phyloP scores from a whole-genome alignment of 1,140 invertebrate genomes.

The Caenorhabditis inopinata region DNA sequence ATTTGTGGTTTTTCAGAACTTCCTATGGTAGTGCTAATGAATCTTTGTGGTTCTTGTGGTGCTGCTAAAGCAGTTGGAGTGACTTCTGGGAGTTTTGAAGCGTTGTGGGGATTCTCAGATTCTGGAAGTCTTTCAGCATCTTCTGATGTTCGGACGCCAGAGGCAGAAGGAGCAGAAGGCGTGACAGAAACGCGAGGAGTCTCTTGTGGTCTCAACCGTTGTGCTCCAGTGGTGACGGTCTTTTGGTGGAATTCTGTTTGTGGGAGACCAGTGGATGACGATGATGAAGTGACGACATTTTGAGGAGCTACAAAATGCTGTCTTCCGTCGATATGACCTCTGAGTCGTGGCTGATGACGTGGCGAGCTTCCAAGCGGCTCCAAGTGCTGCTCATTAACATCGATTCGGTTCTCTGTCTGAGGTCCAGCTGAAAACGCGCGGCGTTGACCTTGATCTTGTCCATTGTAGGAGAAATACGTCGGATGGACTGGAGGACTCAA shows the following conservation, averaged over 20 bases:
- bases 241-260: not conserved
- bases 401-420: not conserved
- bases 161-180: no score
- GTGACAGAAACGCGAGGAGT: no score
- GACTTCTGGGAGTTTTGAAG: no score
- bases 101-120: no score
- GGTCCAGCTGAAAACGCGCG: conserved; percentile 11
- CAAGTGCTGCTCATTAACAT: not conserved
- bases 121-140: not conserved
- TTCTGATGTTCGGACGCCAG: not conserved
- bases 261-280: not conserved
- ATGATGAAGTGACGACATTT: not conserved
- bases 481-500: conserved; percentile 39
- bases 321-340: not conserved
- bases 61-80: no score
- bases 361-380: not conserved
- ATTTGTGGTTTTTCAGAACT: no score
- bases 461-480: conserved; percentile 40
- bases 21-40: not conserved
- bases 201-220: no score
- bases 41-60: no score
- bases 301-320: not conserved
- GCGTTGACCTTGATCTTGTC: conserved; percentile 26
- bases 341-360: not conserved
- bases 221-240: no score